Evolutionary conservation across 2,888 invertebrate genomes (phyloP).

Genomic region (Eilema sororculum): DNA sequence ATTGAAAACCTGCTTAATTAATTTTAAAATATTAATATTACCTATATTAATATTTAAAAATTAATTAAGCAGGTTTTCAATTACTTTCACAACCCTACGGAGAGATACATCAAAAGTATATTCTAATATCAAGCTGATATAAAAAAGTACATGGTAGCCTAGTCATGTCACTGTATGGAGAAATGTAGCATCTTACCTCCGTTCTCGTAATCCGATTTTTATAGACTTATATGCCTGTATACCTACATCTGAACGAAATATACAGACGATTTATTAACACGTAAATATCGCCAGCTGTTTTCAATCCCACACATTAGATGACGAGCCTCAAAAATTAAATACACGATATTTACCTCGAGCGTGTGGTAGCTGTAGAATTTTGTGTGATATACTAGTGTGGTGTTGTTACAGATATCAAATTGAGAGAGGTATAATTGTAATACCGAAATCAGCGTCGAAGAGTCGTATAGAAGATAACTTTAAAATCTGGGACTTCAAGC

Average conservation of each 20-base stretch:
- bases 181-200: background rate
- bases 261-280: background rate
- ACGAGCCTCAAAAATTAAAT: background rate
- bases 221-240: background rate
- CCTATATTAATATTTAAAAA: too few species aligned
- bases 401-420: conserved; percentile 61
- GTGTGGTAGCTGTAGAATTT: background rate
- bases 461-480: conserved; percentile 84
- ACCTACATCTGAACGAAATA: background rate
- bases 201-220: background rate
- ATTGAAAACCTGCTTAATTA: too few species aligned
- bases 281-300: background rate
- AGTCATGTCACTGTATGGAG: background rate
- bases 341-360: background rate
- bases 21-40: too few species aligned
- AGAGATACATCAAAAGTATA: background rate
- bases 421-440: conserved; percentile 82
- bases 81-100: too few species aligned
- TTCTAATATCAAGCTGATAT: background rate
- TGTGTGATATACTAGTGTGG: background rate
- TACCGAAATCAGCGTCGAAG: conserved; percentile 87
- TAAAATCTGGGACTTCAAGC: conserved; percentile 83
- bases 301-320: background rate
- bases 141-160: background rate
- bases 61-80: too few species aligned